Conservation (phyloP, 2,888 invertebrate species). For the Aphidoletes aphidimyza region DNA sequence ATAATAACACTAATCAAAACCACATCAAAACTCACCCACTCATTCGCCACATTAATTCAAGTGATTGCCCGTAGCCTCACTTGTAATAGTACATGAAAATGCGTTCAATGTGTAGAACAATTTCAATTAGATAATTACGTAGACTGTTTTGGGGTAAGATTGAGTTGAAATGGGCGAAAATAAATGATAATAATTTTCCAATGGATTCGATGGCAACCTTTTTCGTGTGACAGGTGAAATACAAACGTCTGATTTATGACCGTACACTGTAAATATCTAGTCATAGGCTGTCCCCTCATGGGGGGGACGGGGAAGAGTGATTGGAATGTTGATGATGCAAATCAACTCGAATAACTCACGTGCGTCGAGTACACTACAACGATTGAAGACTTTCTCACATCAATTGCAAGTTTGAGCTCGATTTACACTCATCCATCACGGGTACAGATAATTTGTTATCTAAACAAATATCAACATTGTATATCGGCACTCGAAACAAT, state of each 20-base stretch:
- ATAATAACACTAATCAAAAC: neutral
- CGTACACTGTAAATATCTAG: no score
- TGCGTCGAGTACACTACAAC: no score
- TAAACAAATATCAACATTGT: neutral
- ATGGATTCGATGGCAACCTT: no score
- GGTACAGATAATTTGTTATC: neutral
- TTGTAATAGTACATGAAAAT: neutral
- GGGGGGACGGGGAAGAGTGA: no score
- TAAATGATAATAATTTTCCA: no score
- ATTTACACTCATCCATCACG: neutral
- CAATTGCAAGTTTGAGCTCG: conserved; percentile 6
- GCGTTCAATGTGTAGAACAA: no score
- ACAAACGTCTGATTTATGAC: neutral
- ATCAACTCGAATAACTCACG: neutral
- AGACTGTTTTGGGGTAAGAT: no score
- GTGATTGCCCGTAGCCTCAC: neutral
- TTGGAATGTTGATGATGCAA: neutral
- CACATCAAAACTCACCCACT: neutral
- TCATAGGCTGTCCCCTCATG: no score
- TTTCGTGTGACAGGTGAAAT: conserved; percentile 9
- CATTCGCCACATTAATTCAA: neutral
- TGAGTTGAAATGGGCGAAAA: no score
- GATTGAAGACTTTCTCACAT: neutral
- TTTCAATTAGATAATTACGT: no score
- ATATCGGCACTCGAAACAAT: neutral